Evolutionary conservation across 1,140 invertebrate genomes (phyloP), one percentile per base, ranked within the genome.

Genomic region (Lasioglossum baleicum): DNA sequence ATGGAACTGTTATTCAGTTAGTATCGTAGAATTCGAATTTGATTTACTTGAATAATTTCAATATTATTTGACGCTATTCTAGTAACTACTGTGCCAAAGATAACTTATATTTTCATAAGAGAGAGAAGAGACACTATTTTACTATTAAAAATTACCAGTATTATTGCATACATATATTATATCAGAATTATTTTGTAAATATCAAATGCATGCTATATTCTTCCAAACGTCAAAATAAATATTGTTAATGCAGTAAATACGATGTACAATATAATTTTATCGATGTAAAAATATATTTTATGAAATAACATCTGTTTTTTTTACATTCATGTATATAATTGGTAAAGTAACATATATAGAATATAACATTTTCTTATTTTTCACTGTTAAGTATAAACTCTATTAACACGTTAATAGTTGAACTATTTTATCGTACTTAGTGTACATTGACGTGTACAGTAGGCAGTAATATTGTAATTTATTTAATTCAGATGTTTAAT

Each of bases 21-120:
- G 48, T 42, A 13, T n/a, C n/a, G n/a, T 7, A 17, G 35, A 70
- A 70, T 70, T 51, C 22, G 0, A 10, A 51, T 40, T 1, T 77
- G 0, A 40, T 63, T 60, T 60, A 65, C 2, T 58, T 44, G 20
- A 22, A 68, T 44, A 22, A 68, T 44, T 60, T 22, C 60, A 31
- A 35, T 60, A 48, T 7, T 35, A 22, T n/a, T 69, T 40, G 70
- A 7, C 6, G 48, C 20, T 65, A 66, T 65, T 65, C 65, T 56
- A 58, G 5, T 31, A 72, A 53, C 35, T 71, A 78, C 44, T 44
- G 83, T 84, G 82, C 83, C 83, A 84, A 84, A 84, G 42, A 84
- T 79, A 58, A 35, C 20, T 79, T 44, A 51, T 83, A 84, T 84
- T 84, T 79, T 79, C 76, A 71, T 79, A 67, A 75, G 63, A 83